phyloP scores from a whole-genome alignment of 2,888 invertebrate species.

The Patella pellucida region DNA sequence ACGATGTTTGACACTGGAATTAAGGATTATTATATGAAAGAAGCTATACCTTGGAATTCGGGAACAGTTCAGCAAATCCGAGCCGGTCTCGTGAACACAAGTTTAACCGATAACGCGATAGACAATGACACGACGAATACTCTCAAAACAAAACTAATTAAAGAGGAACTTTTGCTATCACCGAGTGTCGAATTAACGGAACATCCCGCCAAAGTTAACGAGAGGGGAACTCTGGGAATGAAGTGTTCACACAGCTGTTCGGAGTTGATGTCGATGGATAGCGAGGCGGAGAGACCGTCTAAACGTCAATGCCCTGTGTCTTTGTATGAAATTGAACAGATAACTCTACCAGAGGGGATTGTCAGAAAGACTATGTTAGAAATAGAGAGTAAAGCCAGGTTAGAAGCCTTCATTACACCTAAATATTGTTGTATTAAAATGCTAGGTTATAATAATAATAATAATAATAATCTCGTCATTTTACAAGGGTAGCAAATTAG shows the following conservation, averaged over 20 bases:
- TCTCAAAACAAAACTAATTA: no score
- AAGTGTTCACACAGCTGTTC: slow-evolving; percentile 30
- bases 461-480: no score
- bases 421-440: background rate
- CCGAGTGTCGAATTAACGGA: no score
- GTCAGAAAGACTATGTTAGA: slow-evolving; percentile 77
- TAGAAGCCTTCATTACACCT: slow-evolving; percentile 11
- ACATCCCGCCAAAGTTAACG: no score
- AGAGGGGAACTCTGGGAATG: background rate
- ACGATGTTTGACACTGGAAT: slow-evolving; percentile 32
- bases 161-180: no score
- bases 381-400: slow-evolving; percentile 75
- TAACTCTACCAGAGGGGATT: slow-evolving; percentile 79
- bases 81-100: slow-evolving; percentile 72
- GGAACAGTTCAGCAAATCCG: slow-evolving; percentile 78
- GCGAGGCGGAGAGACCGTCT: slow-evolving; percentile 17
- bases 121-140: no score
- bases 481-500: no score
- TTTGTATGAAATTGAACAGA: slow-evolving; percentile 76
- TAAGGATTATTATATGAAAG: slow-evolving; percentile 73
- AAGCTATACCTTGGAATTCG: slow-evolving; percentile 78
- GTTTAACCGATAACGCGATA: no score
- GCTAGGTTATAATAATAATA: no score
- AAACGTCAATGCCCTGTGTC: slow-evolving; percentile 30
- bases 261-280: slow-evolving; percentile 24